phyloP scores from a whole-genome alignment of 2,888 invertebrate species.

The Incurvaria masculella region DNA sequence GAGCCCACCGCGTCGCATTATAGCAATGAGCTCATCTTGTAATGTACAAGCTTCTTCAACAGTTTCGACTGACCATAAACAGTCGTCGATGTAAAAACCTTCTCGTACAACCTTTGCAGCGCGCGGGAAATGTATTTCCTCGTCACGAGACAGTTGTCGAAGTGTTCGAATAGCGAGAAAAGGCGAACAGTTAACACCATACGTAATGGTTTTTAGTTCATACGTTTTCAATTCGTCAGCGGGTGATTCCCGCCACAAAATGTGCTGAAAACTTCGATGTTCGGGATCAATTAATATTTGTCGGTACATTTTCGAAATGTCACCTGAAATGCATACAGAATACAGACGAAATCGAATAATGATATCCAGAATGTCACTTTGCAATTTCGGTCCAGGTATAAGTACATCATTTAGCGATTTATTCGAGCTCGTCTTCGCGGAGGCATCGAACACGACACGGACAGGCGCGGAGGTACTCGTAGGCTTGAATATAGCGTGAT shows the following conservation, averaged over 20 bases:
- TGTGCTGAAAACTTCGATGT: slow-evolving; percentile 2
- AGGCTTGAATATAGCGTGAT: too few species aligned
- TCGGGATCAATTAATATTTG: slow-evolving; percentile 1
- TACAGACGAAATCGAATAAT: neutral
- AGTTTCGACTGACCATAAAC: neutral
- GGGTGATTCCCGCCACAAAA: slow-evolving; percentile 4
- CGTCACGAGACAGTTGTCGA: slow-evolving; percentile 5
- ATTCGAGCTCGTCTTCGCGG: neutral
- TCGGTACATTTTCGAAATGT: slow-evolving; percentile 7
- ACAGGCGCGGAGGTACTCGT: too few species aligned
- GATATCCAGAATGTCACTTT: slow-evolving; percentile 5
- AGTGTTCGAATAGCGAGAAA: slow-evolving; percentile 5
- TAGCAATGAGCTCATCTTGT: neutral
- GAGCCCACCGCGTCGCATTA: slow-evolving; percentile 1
- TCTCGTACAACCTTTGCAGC: slow-evolving; percentile 1
- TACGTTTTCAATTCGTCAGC: slow-evolving; percentile 2
- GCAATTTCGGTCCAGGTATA: slow-evolving; percentile 5
- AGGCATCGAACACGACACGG: slow-evolving; percentile 2
- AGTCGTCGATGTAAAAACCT: slow-evolving; percentile 3
- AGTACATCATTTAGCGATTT: slow-evolving; percentile 6
- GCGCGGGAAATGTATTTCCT: neutral
- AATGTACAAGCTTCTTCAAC: neutral
- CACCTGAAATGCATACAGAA: slow-evolving; percentile 1
- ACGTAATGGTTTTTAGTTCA: slow-evolving; percentile 6
- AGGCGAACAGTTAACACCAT: slow-evolving; percentile 3